Percentiles rank a stretch among this genome's conserved stretches.
Conservation (phyloP, 2,797 vertebrate genomes). For the Tokudaia tokunoshimensis region DNA sequence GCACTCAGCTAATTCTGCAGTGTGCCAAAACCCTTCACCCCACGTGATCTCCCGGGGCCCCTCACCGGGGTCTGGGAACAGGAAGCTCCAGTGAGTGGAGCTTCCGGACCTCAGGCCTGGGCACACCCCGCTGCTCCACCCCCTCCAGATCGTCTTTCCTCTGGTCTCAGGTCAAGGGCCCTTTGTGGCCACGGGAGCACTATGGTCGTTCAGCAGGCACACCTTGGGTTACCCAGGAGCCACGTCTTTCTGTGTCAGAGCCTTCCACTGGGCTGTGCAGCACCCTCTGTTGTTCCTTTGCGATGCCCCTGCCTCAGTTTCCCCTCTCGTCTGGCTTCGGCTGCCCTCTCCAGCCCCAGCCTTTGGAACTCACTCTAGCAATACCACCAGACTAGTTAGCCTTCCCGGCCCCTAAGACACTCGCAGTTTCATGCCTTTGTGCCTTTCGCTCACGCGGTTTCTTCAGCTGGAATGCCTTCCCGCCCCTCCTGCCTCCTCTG, state of each 20-base stretch:
- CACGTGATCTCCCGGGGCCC: not conserved
- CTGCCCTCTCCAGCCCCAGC: slow-evolving; percentile 26
- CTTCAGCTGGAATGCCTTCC: slow-evolving; percentile 76
- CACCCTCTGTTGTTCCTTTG: slow-evolving; percentile 6
- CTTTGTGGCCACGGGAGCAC: not conserved
- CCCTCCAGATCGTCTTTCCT: not conserved
- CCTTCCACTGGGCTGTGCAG: not conserved
- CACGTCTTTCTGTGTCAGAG: slow-evolving; percentile 18
- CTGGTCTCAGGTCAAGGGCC: not conserved
- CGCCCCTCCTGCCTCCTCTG: slow-evolving; percentile 64
- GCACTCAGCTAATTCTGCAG: not conserved
- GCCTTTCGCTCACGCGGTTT: slow-evolving; percentile 79
- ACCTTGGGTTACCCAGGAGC: slow-evolving; percentile 47
- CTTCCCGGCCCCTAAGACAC: not conserved
- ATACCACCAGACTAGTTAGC: slow-evolving; percentile 72
- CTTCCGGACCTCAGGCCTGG: not conserved
- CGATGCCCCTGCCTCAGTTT: slow-evolving; percentile 38
- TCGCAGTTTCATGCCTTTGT: slow-evolving; percentile 73
- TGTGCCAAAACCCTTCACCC: slow-evolving; percentile 7
- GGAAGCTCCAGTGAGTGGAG: not conserved
- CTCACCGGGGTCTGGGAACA: not conserved
- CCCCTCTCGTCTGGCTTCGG: slow-evolving; percentile 39
- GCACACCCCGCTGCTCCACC: not conserved
- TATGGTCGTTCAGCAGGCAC: not conserved
- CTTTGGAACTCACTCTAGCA: slow-evolving; percentile 75